A percentile compares a stretch with the other conserved stretches of the same genome.
Evolutionary conservation across 2,797 vertebrate genomes (phyloP).

Genomic region (Artibeus jamaicensis): DNA sequence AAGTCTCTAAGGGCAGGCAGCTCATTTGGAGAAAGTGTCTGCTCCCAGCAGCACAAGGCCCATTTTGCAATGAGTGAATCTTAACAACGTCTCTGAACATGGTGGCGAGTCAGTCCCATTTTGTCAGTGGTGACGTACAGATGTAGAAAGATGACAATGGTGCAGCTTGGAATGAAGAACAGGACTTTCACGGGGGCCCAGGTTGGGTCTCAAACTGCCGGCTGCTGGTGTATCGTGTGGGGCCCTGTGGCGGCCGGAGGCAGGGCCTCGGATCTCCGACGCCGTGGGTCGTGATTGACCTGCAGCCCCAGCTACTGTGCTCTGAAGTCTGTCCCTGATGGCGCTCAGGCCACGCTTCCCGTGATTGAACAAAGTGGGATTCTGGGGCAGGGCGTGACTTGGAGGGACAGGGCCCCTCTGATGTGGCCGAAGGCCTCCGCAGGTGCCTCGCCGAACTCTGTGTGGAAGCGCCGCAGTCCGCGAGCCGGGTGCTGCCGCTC

Average conservation of each 20-base stretch:
- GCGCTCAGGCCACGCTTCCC: not conserved
- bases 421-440: not conserved
- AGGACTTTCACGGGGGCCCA: not conserved
- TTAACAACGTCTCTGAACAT: not conserved
- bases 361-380: not conserved
- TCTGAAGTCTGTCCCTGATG: not conserved
- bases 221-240: not conserved
- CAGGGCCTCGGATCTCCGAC: not conserved
- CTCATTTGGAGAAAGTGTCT: not conserved
- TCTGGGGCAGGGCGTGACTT: not conserved
- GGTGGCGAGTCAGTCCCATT: not conserved
- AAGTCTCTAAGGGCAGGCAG: not conserved
- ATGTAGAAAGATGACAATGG: not conserved
- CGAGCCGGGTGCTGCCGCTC: too few species aligned
- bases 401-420: not conserved
- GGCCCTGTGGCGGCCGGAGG: not conserved
- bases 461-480: not conserved
- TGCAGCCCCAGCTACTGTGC: too few species aligned
- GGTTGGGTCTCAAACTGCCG: not conserved
- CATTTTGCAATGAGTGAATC: not conserved
- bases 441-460: not conserved
- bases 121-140: not conserved
- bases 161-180: not conserved
- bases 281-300: not conserved
- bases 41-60: not conserved